Percentiles rank a stretch among this genome's conserved stretches.
Evolutionary conservation across 2,888 invertebrate species (phyloP).

Genomic region (Gastracanthus pulcherrimus): DNA sequence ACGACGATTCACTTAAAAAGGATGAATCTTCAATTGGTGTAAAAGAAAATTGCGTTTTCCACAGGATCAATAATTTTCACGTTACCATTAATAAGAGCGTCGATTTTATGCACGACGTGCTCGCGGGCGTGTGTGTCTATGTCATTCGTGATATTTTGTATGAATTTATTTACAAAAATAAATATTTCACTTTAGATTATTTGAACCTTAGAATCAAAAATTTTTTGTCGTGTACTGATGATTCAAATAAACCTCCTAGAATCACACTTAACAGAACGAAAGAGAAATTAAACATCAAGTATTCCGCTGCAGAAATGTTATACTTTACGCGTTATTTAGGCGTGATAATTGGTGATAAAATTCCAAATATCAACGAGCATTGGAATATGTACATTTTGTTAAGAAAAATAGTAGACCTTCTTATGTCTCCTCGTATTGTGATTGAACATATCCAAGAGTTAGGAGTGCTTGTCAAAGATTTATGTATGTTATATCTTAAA

Average conservation of each 20-base stretch:
- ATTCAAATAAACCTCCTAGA: constrained; percentile 17
- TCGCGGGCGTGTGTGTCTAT: constrained; percentile 23
- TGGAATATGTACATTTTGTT: constrained; percentile 18
- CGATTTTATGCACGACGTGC: constrained; percentile 47
- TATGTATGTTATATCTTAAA: too few relatives aligned
- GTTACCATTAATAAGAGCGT: constrained; percentile 24
- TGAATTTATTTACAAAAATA: constrained; percentile 36
- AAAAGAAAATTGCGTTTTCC: too few relatives aligned
- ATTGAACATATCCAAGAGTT: constrained; percentile 18
- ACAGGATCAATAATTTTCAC: too few relatives aligned
- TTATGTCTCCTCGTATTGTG: constrained; percentile 41
- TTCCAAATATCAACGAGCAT: background rate
- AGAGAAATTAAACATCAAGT: constrained; percentile 19
- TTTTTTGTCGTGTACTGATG: background rate
- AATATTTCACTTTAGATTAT: constrained; percentile 28
- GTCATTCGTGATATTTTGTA: constrained; percentile 27
- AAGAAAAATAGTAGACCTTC: constrained; percentile 46
- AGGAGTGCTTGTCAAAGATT: constrained; percentile 13
- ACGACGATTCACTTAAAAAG: background rate
- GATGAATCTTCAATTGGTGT: background rate
- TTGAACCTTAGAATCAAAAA: constrained; percentile 27
- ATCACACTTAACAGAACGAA: background rate
- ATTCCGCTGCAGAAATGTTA: constrained; percentile 16
- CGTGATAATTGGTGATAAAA: constrained; percentile 16
- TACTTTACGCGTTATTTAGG: background rate